Percentiles rank a stretch among this genome's conserved stretches.
Conservation (phyloP, 2,888 invertebrate species). For the Tupiocoris notatus region DNA sequence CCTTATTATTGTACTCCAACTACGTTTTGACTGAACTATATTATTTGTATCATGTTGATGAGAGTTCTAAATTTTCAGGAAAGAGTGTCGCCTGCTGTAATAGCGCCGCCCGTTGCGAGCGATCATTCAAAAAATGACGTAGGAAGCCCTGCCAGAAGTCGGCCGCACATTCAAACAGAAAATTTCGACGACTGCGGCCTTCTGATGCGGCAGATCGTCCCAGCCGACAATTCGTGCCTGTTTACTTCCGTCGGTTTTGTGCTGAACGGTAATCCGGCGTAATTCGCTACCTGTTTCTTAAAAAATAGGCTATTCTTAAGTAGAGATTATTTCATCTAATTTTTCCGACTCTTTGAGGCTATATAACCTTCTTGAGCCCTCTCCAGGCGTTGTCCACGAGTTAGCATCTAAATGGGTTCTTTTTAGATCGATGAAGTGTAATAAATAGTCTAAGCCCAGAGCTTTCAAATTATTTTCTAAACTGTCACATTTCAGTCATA, state of each 20-base stretch:
- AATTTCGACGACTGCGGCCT: conserved; percentile 61
- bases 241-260: conserved; percentile 81
- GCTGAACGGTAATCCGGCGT: conserved; percentile 57
- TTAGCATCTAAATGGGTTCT: too few species aligned
- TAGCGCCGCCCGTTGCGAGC: background rate
- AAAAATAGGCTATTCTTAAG: too few species aligned
- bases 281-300: too few species aligned
- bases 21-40: too few species aligned
- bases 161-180: conserved; percentile 49
- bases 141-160: background rate
- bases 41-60: too few species aligned
- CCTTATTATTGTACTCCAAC: too few species aligned
- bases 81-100: background rate
- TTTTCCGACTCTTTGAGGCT: too few species aligned
- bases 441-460: too few species aligned
- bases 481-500: background rate
- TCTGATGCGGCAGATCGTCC: conserved; percentile 85
- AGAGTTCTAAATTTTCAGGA: conserved; percentile 16
- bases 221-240: conserved; percentile 94
- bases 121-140: background rate
- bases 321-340: too few species aligned
- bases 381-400: too few species aligned
- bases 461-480: background rate
- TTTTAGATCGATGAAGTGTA: too few species aligned
- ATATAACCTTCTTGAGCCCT: too few species aligned